These are phyloP conservation scores for Lepas anatifera DNA, from an alignment of 2,888 invertebrate species.

Conservation along the genomic window DNA sequence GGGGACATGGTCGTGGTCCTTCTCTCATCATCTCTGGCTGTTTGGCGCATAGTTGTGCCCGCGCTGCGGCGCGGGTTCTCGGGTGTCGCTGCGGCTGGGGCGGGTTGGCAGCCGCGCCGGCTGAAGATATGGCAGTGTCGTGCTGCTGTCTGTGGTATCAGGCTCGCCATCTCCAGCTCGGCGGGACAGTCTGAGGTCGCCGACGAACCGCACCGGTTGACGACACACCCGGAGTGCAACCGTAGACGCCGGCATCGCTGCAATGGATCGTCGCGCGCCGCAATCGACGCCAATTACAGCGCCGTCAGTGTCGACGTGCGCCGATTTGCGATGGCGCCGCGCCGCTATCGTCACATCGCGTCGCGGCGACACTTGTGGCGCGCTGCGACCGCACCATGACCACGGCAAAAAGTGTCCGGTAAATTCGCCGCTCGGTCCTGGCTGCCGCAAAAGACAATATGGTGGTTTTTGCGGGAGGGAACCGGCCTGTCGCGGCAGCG, in stretches of 20 bases:
- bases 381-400: not conserved
- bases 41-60: not conserved
- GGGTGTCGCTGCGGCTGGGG: too few relatives aligned
- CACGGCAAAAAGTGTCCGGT: not conserved
- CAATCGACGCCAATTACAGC: not conserved
- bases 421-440: not conserved
- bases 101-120: too few relatives aligned
- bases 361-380: not conserved
- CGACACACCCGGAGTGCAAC: not conserved
- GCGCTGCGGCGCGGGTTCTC: too few relatives aligned
- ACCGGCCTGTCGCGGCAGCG: not conserved
- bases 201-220: too few relatives aligned
- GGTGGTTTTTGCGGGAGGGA: not conserved
- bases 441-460: not conserved
- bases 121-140: too few relatives aligned
- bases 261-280: not conserved
- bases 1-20: too few relatives aligned
- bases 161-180: too few relatives aligned
- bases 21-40: too few relatives aligned
- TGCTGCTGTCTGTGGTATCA: too few relatives aligned
- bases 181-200: too few relatives aligned
- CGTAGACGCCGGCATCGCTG: too few relatives aligned
- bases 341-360: not conserved
- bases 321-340: not conserved
- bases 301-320: not conserved